These are phyloP conservation scores for Triplophysa siluroides DNA, from an alignment of 2,113 vertebrate genomes.

Conservation along the genomic window DNA sequence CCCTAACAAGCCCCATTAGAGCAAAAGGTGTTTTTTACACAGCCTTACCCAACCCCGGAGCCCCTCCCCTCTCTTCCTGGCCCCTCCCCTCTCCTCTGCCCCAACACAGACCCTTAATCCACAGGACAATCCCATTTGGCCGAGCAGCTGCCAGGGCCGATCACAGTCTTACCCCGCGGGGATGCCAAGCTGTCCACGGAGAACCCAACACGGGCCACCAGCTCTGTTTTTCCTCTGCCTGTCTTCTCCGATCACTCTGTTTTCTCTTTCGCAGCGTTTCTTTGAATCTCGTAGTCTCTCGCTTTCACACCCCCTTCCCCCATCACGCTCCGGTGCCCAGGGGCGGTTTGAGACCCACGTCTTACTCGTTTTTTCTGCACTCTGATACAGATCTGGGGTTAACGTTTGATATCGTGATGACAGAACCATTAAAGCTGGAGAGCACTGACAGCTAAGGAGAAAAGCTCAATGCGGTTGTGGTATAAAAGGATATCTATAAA, in stretches of 20 bases:
- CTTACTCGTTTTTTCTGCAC: not conserved
- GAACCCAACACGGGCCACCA: constrained; percentile 45
- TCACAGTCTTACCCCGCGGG: constrained; percentile 71
- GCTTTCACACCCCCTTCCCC: not conserved
- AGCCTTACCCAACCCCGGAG: constrained; percentile 39
- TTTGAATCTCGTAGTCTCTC: constrained; percentile 9
- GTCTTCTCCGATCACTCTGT: constrained; percentile 21
- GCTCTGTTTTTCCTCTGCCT: constrained; percentile 35
- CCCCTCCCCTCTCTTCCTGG: constrained; percentile 7
- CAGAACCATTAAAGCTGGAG: constrained; percentile 8
- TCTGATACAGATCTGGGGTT: constrained; percentile 5
- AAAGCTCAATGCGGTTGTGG: not conserved
- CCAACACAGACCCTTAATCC: constrained; percentile 72
- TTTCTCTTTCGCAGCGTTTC: constrained; percentile 4
- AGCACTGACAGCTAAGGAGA: not conserved
- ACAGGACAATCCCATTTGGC: constrained; percentile 79
- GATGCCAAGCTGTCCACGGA: constrained; percentile 76
- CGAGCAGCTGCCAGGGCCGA: constrained; percentile 75
- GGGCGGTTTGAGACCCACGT: not conserved
- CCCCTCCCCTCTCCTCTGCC: constrained; percentile 37
- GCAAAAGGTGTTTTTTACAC: constrained; percentile 29
- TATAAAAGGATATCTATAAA: not conserved
- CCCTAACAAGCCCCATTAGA: constrained; percentile 32
- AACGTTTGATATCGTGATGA: constrained; percentile 10
- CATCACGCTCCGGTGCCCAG: constrained; percentile 12